These are phyloP conservation scores for Apis cerana DNA, from an alignment of 1,140 invertebrate species.

Conservation along the genomic window DNA sequence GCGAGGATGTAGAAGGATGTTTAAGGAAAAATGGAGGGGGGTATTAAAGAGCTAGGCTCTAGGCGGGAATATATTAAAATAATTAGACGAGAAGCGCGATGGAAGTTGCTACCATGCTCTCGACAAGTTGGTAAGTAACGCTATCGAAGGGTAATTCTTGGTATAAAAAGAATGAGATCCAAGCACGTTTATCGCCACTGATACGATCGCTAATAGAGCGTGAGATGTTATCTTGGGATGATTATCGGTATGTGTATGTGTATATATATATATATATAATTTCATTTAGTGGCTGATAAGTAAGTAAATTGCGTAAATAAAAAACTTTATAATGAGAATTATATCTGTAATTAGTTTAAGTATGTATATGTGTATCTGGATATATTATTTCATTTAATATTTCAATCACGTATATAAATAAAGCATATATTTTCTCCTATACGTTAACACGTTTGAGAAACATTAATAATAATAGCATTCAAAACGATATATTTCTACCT, in stretches of 20 bases:
- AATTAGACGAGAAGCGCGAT: neutral
- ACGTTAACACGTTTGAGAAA: too few species aligned
- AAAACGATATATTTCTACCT: too few species aligned
- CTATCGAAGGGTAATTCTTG: neutral
- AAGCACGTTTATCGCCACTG: neutral
- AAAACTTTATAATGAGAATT: neutral
- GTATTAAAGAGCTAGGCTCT: neutral
- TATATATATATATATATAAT: neutral
- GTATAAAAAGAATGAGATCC: neutral
- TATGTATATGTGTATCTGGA: too few species aligned
- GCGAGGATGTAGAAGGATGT: neutral
- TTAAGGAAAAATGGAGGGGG: neutral
- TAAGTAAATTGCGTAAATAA: too few species aligned
- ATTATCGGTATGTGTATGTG: neutral
- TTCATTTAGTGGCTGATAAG: neutral
- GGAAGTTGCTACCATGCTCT: neutral
- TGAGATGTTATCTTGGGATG: neutral
- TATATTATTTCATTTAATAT: too few species aligned
- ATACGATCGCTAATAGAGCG: neutral
- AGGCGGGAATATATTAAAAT: constrained; percentile 3
- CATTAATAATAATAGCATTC: too few species aligned
- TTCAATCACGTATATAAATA: too few species aligned
- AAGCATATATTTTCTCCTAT: too few species aligned
- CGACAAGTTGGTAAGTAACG: constrained; percentile 2
- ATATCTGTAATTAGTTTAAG: too few species aligned